Percentiles rank a stretch among this genome's conserved stretches.
Evolutionary conservation across 1,140 invertebrate species (phyloP).

Genomic region (Drosophila orosa): DNA sequence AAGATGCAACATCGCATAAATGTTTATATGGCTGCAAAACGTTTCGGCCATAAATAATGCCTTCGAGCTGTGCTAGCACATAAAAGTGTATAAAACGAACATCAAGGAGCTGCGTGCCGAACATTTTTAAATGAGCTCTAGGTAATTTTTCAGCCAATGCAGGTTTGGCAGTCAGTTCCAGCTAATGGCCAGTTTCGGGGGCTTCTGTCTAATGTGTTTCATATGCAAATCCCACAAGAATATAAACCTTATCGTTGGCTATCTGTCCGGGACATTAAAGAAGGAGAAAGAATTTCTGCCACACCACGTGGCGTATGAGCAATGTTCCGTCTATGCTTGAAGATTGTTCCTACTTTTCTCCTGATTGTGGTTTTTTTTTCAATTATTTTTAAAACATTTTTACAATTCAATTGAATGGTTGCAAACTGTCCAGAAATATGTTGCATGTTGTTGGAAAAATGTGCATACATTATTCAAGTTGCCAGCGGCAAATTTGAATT

Average conservation of each 20-base stretch:
- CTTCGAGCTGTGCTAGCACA: conserved; percentile 55
- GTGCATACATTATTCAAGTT: conserved; percentile 20
- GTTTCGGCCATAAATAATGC: conserved; percentile 70
- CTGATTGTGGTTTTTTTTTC: conserved; percentile 19
- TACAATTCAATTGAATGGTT: conserved; percentile 76
- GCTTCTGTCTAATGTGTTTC: conserved; percentile 60
- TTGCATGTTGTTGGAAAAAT: conserved; percentile 21
- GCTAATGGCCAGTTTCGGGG: conserved; percentile 37
- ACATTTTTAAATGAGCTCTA: conserved; percentile 63
- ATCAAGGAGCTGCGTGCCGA: conserved; percentile 55
- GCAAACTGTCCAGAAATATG: conserved; percentile 69
- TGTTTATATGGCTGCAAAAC: conserved; percentile 41
- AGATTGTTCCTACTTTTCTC: conserved; percentile 10
- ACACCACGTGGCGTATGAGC: conserved; percentile 53
- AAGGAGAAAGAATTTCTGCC: not conserved
- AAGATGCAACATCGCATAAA: conserved; percentile 16
- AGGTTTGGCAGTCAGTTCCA: conserved; percentile 22
- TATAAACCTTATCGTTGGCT: conserved; percentile 46
- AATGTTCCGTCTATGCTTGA: conserved; percentile 40
- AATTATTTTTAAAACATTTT: conserved; percentile 32
- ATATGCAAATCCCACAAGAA: conserved; percentile 61
- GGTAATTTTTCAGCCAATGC: conserved; percentile 56
- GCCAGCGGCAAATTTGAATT: conserved; percentile 71
- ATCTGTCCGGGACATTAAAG: not conserved
- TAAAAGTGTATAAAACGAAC: conserved; percentile 55